Base-by-base conservation (phyloP, 1,140 invertebrate species). In the Temnothorax curvispinosus region DNA sequence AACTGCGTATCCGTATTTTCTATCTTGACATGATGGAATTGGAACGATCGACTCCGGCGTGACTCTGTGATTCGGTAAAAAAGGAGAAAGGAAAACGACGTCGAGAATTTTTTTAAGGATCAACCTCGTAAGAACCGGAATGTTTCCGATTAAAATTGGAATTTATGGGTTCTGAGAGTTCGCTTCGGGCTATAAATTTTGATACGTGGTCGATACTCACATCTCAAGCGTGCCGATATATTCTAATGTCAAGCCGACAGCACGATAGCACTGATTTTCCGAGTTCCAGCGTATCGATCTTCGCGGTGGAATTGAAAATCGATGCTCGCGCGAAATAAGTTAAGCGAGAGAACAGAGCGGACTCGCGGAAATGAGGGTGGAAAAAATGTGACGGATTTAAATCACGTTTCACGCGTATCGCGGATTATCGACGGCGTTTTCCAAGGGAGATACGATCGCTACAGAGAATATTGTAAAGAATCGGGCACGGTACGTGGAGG, bases 1-100 rank as follows among this genome's bases (percentile, higher is more conserved):
- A 77, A 82, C 52, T 47, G 32, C 72, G 38, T 78, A 52, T 47
- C 38, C 50, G 27, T 50, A 52, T 75, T 82, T 71, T 86, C 71
- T 71, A 58, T 60, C 15, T 52, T 38, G 52, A 58, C 35, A n/a
- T 27, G n/a, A 50, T 69, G 47, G 52, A 75, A 84, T 84, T 74
- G n/a, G 69, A 13, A 74, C 41, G 41, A 72, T 13, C 65, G 47
- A 38, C 41, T 27, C 50, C 52, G n/a, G n/a, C n/a, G n/a, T 67
- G n/a, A 27, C 32, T 67, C 21, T 44, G 62, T 32, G 27, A 47
- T 80, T 35, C 21, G 11, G 6, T 35, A 7, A 44, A 13, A 21
- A 41, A 3, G 21, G 3, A 54, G 18, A 44, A 71, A 72, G 27
- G 38, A 52, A 76, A 27, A 81, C 56, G 50, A 80, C 62, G 56